A percentile compares a stretch with the other conserved stretches of the same genome.
These are phyloP conservation scores for Dryoscopus gambensis DNA, from an alignment of 2,113 vertebrate species.

Conservation along the genomic window DNA sequence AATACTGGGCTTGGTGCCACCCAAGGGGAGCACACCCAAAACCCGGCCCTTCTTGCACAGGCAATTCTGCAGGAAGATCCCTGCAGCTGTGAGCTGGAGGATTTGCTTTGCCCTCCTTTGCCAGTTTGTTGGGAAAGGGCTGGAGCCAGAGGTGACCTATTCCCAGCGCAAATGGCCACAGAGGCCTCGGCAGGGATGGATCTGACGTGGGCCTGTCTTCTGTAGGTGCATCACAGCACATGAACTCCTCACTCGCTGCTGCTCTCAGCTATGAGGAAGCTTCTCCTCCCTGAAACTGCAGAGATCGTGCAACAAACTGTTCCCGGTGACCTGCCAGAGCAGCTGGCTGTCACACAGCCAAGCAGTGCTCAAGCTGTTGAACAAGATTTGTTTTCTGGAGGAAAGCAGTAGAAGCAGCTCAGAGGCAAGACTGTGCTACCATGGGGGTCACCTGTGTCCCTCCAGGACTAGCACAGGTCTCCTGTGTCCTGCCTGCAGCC, in stretches of 20 bases:
- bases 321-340: slow-evolving; percentile 40
- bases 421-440: background rate
- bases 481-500: background rate
- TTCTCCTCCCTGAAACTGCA: slow-evolving; percentile 53
- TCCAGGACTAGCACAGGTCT: background rate
- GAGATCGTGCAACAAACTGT: background rate
- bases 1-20: slow-evolving; percentile 16
- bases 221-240: accelerated
- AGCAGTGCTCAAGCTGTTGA: background rate
- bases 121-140: background rate
- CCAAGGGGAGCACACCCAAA: slow-evolving; percentile 40
- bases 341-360: slow-evolving; percentile 37
- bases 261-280: slow-evolving; percentile 44
- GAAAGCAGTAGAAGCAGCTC: background rate
- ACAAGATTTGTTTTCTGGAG: background rate
- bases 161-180: accelerated
- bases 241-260: background rate
- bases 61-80: background rate
- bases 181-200: background rate
- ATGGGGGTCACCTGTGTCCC: background rate
- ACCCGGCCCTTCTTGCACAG: slow-evolving; percentile 49
- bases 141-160: background rate
- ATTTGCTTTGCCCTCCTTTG: background rate
- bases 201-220: accelerated
- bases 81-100: background rate